These are phyloP conservation scores for Hypena proboscidalis DNA, from an alignment of 2,888 invertebrate species.

Conservation along the genomic window DNA sequence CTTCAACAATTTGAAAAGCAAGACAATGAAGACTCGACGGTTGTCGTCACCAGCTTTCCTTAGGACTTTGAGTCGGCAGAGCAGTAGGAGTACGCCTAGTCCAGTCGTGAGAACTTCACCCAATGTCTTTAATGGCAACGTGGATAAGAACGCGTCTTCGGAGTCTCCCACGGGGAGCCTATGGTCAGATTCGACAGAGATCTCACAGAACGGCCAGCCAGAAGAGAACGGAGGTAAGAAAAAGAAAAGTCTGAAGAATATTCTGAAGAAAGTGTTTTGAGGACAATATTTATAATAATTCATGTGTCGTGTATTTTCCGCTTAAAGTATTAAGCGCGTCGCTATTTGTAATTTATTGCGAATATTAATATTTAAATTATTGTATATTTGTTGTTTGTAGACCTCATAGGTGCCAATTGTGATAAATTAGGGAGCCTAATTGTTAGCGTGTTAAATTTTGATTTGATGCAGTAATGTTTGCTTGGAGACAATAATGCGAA, in stretches of 20 bases:
- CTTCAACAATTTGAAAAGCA: conserved; percentile 76
- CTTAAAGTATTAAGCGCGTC: conserved; percentile 50
- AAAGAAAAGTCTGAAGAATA: conserved; percentile 89
- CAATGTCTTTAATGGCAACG: conserved; percentile 70
- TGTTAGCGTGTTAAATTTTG: conserved; percentile 61
- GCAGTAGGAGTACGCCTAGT: conserved; percentile 73
- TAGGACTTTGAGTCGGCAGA: conserved; percentile 83
- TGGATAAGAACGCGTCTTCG: conserved; percentile 68
- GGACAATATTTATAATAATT: conserved; percentile 44
- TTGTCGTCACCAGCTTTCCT: conserved; percentile 86
- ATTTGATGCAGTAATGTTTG: conserved; percentile 58
- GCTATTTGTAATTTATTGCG: conserved; percentile 75
- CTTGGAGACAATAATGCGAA: conserved; percentile 57
- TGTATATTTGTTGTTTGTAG: conserved; percentile 68
- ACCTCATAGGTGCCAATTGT: conserved; percentile 83
- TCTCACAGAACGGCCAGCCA: conserved; percentile 70
- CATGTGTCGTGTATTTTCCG: conserved; percentile 43
- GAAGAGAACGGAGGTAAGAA: conserved; percentile 80
- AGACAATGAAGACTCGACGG: conserved; percentile 81
- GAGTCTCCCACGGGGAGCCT: conserved; percentile 78
- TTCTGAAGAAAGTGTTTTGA: conserved; percentile 93
- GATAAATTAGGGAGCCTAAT: conserved; percentile 81
- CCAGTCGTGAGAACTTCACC: conserved; percentile 66
- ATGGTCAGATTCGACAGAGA: conserved; percentile 79
- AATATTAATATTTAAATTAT: conserved; percentile 68